Evolutionary conservation across 2,888 invertebrate genomes (phyloP).

Genomic region (Papilio elwesi): DNA sequence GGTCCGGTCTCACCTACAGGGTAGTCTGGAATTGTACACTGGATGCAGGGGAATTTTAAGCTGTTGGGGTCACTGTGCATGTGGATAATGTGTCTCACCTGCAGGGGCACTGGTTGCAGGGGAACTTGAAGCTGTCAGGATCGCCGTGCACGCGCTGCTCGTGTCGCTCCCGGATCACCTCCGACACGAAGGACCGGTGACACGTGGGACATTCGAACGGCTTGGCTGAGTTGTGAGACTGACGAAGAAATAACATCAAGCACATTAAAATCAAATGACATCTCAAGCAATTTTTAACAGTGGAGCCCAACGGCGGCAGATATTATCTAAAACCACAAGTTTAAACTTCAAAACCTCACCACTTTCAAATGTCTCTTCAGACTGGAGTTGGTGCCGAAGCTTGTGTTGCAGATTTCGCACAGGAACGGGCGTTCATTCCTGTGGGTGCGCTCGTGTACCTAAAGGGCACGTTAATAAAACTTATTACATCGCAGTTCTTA

Average conservation of each 20-base stretch:
- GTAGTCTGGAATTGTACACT: too few relatives aligned
- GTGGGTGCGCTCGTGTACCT: constrained; percentile 77
- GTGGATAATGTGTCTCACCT: constrained; percentile 51
- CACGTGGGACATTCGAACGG: constrained; percentile 66
- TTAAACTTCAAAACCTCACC: constrained; percentile 63
- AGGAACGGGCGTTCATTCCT: constrained; percentile 72
- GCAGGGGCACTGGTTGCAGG: constrained; percentile 63
- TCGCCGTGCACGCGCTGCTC: constrained; percentile 63
- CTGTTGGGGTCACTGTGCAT: too few relatives aligned
- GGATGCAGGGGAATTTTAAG: too few relatives aligned
- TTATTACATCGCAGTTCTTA: too few relatives aligned
- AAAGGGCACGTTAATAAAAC: constrained; percentile 29
- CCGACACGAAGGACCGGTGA: constrained; percentile 68
- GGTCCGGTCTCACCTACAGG: too few relatives aligned
- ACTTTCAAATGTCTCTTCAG: constrained; percentile 75
- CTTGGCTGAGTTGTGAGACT: constrained; percentile 73
- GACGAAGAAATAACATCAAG: constrained; percentile 36
- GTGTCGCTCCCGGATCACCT: constrained; percentile 65
- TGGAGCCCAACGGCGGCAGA: too few relatives aligned
- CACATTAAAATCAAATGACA: too few relatives aligned
- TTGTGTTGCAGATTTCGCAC: constrained; percentile 73
- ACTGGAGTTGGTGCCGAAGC: constrained; percentile 76
- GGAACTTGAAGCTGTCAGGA: constrained; percentile 62
- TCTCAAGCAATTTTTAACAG: too few relatives aligned
- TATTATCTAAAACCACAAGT: too few relatives aligned